Evolutionary conservation across 2,113 vertebrate species (phyloP).

Genomic region (Planiliza haematocheilus): DNA sequence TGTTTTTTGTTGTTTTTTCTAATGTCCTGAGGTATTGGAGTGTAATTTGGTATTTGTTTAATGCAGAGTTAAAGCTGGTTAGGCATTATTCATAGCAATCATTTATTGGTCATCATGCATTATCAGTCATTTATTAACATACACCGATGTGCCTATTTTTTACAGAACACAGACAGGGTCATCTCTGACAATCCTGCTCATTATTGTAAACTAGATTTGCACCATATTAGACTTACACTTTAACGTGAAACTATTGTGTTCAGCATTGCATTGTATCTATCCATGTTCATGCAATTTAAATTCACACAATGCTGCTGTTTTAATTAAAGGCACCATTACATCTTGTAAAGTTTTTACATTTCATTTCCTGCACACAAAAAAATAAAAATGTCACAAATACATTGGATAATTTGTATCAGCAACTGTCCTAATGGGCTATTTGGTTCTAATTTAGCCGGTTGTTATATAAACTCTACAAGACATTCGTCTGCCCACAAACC

Average conservation of each 20-base stretch:
- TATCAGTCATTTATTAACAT: no score
- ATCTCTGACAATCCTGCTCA: no score
- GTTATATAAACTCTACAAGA: neutral
- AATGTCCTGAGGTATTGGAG: no score
- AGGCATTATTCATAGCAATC: no score
- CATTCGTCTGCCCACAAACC: conserved; percentile 61
- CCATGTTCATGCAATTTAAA: neutral
- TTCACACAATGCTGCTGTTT: neutral
- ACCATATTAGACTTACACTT: neutral
- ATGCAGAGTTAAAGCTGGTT: neutral
- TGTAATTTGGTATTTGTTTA: neutral
- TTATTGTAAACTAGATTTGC: no score
- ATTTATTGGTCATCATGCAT: no score
- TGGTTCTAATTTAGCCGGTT: neutral
- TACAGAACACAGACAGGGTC: no score
- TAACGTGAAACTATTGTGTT: no score
- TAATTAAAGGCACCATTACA: neutral
- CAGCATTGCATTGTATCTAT: neutral
- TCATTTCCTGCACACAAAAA: neutral
- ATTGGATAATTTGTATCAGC: neutral
- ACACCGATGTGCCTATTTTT: no score
- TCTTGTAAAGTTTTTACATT: neutral
- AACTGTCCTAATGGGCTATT: neutral
- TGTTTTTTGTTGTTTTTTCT: neutral
- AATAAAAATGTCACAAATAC: no score